Conservation (phyloP, 2,888 invertebrate species). For the Spodoptera exigua region DNA sequence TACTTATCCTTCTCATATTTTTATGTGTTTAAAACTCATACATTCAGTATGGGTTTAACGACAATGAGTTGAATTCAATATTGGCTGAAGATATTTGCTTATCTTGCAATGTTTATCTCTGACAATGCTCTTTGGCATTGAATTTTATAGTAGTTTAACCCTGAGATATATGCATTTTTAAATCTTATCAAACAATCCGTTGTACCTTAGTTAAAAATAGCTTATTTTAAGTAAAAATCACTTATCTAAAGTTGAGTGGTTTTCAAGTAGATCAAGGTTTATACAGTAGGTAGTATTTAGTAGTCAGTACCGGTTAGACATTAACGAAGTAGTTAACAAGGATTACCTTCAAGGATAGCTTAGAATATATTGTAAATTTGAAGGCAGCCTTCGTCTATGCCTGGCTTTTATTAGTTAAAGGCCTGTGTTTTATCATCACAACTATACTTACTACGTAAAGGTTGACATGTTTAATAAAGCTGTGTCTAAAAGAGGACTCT, state of each 20-base stretch:
- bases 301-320: constrained; percentile 7
- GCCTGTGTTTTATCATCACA: background rate
- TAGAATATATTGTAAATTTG: constrained; percentile 1
- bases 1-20: constrained; percentile 2
- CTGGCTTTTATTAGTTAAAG: constrained; percentile 1
- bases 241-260: constrained; percentile 18
- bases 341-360: constrained; percentile 34
- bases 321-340: constrained; percentile 21
- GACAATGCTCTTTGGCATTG: constrained; percentile 30
- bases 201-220: too few species aligned
- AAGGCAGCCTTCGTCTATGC: constrained; percentile 12
- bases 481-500: too few species aligned
- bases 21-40: constrained; percentile 14
- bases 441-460: background rate
- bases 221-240: too few species aligned
- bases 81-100: constrained; percentile 28
- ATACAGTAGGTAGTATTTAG: constrained; percentile 8
- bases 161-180: constrained; percentile 2
- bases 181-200: too few species aligned
- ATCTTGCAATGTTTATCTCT: constrained; percentile 35
- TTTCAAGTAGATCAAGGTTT: constrained; percentile 48
- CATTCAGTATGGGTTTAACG: constrained; percentile 5
- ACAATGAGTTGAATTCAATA: constrained; percentile 23
- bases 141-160: constrained; percentile 24
- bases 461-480: too few species aligned